These are phyloP conservation scores for Leucoraja ocellata DNA, from an alignment of 2,797 vertebrate genomes.

Conservation along the genomic window DNA sequence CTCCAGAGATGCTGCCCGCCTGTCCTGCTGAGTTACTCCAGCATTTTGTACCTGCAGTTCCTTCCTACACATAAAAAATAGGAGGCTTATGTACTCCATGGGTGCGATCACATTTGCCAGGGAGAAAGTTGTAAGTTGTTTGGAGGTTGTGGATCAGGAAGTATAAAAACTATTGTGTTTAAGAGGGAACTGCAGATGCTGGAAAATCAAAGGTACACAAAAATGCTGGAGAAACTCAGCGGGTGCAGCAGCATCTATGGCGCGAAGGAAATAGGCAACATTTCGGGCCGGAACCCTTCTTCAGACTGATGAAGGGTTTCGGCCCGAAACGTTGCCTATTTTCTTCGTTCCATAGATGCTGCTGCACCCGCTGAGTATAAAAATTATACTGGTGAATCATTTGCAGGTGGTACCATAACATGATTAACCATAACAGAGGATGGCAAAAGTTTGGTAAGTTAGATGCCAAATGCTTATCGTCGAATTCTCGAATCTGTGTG, in stretches of 20 bases:
- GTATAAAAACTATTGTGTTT: not conserved
- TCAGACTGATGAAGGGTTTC: no score
- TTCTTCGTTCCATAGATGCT: no score
- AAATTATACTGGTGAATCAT: not conserved
- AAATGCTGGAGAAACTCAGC: no score
- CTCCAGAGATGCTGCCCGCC: no score
- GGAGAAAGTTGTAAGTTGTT: not conserved
- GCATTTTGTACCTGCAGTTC: no score
- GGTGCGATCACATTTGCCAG: not conserved
- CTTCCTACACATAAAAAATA: not conserved
- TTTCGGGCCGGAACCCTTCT: no score
- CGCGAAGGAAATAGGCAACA: no score
- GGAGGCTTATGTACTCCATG: not conserved
- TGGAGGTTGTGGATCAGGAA: not conserved
- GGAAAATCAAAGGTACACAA: no score
- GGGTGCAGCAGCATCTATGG: no score
- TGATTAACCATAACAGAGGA: not conserved
- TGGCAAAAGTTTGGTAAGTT: not conserved
- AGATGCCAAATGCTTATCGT: not conserved
- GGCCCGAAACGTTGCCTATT: no score
- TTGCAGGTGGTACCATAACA: not conserved
- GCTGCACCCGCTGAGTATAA: not conserved
- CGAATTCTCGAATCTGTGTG: conserved; percentile 5
- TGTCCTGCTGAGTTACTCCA: no score
- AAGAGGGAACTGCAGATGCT: no score